phyloP scores from a whole-genome alignment of 2,797 vertebrate genomes.

The Gouania willdenowi region DNA sequence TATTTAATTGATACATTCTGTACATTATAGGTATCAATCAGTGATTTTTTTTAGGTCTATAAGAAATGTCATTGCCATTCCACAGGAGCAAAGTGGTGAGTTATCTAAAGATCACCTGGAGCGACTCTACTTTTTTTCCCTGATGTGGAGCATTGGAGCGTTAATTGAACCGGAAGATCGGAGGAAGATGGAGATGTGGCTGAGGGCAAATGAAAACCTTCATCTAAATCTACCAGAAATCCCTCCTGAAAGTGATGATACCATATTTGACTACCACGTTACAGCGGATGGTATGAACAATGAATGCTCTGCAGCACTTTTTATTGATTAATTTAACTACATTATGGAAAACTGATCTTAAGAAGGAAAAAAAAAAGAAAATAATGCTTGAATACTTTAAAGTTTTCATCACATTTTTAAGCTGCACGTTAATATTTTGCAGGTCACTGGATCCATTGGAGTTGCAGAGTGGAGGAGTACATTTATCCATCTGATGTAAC shows the following conservation, averaged over 20 bases:
- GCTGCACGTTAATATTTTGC: too few species aligned
- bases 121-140: constrained; percentile 85
- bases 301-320: neutral
- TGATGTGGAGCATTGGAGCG: constrained; percentile 95
- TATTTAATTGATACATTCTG: too few species aligned
- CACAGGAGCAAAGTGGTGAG: constrained; percentile 85
- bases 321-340: constrained; percentile 14
- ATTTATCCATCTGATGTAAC: constrained; percentile 79
- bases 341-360: too few species aligned
- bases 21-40: too few species aligned
- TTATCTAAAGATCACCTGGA: constrained; percentile 79
- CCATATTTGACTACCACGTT: constrained; percentile 90
- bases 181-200: constrained; percentile 85
- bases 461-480: constrained; percentile 77
- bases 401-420: too few species aligned
- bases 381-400: too few species aligned
- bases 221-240: constrained; percentile 80
- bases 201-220: constrained; percentile 70
- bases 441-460: constrained; percentile 95
- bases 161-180: constrained; percentile 85
- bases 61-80: neutral
- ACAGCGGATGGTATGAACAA: constrained; percentile 82
- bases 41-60: too few species aligned
- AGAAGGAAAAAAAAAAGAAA: too few species aligned
- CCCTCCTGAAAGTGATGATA: constrained; percentile 70